Base-by-base conservation (phyloP, 2,888 invertebrate genomes). In the Netelia virgata region DNA sequence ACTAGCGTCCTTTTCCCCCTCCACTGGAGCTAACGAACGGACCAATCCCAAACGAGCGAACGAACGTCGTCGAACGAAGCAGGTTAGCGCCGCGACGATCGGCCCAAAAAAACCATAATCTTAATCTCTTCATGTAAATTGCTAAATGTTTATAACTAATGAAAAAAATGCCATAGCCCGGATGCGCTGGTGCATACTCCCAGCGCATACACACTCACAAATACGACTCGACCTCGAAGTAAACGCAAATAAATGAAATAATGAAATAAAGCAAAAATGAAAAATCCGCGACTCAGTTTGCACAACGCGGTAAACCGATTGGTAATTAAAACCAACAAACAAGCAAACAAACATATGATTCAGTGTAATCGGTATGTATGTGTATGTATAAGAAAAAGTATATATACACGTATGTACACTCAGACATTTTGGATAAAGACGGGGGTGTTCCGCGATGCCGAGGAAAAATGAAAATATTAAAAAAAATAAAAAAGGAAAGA, bases 81-180 rank as follows among this genome's bases (percentile, higher is more conserved):
- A 63, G 57, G 73, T 70, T 72, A 50, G 70, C 75, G 77, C 87
- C 89, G 91, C 89, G 87, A 91, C 18, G 87, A 87, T 88, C 89
- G 87, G 89, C 90, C 91, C 92, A 78, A 73, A 75, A 75, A 80
- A 90, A 89, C 90, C 92, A 92, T 93, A 93, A 93, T 93, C 92
- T 93, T 93, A 93, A 93, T 93, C 93, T 93, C 92, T 93, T 92
- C 93, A 93, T 93, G 93, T 93, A 93, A 93, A 93, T 93, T 93
- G 93, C 93, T 93, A 93, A 93, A 93, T 93, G 93, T 93, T 93
- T 93, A 93, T 91, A 91, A 88, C 84, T 92, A 91, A 93, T 92
- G 92, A 92, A 93, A 93, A 91, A 93, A 93, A 92, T 93, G 93
- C 93, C 93, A 93, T 93, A 93, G 93, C 93, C 93, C 93, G 93